These are phyloP conservation scores for Allygus modestus DNA, from an alignment of 2,888 invertebrate genomes.

Conservation along the genomic window DNA sequence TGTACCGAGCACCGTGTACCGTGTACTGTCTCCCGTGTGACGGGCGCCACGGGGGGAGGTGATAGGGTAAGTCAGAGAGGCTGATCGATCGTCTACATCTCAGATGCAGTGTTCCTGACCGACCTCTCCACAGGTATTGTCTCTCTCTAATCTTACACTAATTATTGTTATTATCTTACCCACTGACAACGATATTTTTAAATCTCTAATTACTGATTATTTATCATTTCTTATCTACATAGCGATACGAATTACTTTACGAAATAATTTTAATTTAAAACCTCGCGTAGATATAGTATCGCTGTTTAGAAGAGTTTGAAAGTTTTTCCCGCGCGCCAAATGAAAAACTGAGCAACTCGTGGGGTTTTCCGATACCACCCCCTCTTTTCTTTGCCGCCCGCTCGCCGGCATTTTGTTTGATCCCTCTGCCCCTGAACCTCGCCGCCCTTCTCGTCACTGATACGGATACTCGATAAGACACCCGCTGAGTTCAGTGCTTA, in stretches of 20 bases:
- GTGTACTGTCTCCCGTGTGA: neutral
- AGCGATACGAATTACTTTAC: no score
- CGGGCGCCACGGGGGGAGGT: neutral
- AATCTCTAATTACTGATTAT: neutral
- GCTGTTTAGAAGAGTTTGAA: slow-evolving; percentile 42
- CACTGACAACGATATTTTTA: neutral
- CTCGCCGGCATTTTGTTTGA: slow-evolving; percentile 57
- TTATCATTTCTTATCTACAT: no score
- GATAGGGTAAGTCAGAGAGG: slow-evolving; percentile 6
- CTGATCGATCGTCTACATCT: slow-evolving; percentile 53
- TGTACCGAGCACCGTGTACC: no score
- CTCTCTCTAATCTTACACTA: neutral
- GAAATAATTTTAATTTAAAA: neutral
- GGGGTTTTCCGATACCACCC: slow-evolving; percentile 55
- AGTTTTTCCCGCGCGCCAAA: slow-evolving; percentile 57
- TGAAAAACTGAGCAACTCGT: slow-evolving; percentile 58
- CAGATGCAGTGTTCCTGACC: slow-evolving; percentile 54
- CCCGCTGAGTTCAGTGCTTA: no score
- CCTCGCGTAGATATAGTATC: neutral
- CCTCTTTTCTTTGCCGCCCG: slow-evolving; percentile 59
- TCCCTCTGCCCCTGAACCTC: slow-evolving; percentile 34
- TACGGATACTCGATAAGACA: neutral
- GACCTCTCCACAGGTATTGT: slow-evolving; percentile 53
- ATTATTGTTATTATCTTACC: neutral
- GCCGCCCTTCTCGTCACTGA: slow-evolving; percentile 22